phyloP scores from a whole-genome alignment of 2,113 vertebrate genomes.

The Atractosteus spatula region DNA sequence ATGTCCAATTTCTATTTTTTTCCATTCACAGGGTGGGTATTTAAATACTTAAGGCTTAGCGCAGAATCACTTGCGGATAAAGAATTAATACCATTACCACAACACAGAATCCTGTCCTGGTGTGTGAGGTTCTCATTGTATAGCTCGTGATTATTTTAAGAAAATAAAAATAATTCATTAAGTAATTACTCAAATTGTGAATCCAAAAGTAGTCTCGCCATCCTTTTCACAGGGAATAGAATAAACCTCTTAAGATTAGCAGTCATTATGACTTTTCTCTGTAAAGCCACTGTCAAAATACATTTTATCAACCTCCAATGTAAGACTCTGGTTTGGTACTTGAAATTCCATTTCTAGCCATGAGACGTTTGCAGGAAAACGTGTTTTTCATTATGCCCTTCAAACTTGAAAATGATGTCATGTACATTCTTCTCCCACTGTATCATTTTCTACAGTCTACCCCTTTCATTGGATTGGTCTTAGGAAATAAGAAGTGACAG shows the following conservation, averaged over 20 bases:
- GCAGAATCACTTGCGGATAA: conserved; percentile 13
- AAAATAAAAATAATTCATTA: conserved; percentile 9
- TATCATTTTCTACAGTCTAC: conserved; percentile 46
- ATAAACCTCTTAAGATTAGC: background rate
- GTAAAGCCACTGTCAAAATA: background rate
- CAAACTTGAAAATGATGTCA: conserved; percentile 48
- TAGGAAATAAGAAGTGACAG: conserved; percentile 55
- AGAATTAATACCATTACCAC: background rate
- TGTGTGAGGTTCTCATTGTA: background rate
- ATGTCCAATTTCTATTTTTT: conserved; percentile 53
- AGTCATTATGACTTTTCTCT: background rate
- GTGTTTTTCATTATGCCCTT: conserved; percentile 26
- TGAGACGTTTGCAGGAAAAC: background rate
- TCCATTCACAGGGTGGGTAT: conserved; percentile 34
- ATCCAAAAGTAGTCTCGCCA: too few relatives aligned
- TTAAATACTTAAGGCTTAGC: conserved; percentile 23
- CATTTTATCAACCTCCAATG: conserved; percentile 4
- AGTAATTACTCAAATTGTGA: too few relatives aligned
- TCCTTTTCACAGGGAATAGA: too few relatives aligned
- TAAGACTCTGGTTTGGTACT: background rate
- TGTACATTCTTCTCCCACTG: conserved; percentile 43
- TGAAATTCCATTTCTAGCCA: conserved; percentile 4
- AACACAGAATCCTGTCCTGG: too few relatives aligned
- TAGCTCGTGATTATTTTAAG: conserved; percentile 22
- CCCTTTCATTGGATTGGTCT: conserved; percentile 31